These are phyloP conservation scores for Ornithoptera alexandrae DNA, from an alignment of 2,888 invertebrate species.

Conservation along the genomic window DNA sequence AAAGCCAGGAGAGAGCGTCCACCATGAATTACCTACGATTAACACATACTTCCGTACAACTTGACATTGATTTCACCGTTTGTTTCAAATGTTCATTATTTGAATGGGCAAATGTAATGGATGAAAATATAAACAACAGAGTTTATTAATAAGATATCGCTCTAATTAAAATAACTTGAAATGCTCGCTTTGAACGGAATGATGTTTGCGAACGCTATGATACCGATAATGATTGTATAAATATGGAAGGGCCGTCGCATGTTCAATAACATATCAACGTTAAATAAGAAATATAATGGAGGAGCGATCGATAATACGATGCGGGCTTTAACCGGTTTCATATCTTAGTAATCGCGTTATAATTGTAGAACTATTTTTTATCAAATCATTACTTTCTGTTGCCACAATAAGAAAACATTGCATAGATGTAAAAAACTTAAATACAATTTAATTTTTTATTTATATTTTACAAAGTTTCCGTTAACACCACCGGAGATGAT, in stretches of 20 bases:
- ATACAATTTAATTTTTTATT: too few species aligned
- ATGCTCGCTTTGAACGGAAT: constrained; percentile 10
- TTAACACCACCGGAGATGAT: too few species aligned
- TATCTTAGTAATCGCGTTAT: constrained; percentile 32
- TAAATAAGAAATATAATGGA: constrained; percentile 48
- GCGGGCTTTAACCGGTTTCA: constrained; percentile 54
- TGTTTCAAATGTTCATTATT: too few species aligned
- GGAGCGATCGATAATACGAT: constrained; percentile 59
- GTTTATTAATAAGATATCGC: constrained; percentile 12
- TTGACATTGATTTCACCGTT: too few species aligned
- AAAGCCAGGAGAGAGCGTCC: too few species aligned
- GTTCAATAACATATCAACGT: constrained; percentile 45
- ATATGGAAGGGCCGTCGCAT: constrained; percentile 34
- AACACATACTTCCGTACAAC: too few species aligned
- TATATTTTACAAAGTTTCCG: too few species aligned
- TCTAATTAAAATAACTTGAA: constrained; percentile 5
- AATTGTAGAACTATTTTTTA: not conserved
- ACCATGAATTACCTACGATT: too few species aligned
- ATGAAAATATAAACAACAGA: not conserved
- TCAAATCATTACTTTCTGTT: not conserved
- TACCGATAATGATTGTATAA: constrained; percentile 17
- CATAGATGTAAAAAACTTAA: too few species aligned
- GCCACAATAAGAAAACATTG: too few species aligned
- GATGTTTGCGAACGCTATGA: constrained; percentile 16
- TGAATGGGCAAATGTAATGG: too few species aligned